Evolutionary conservation across 2,113 vertebrate genomes (phyloP), one percentile per base, ranked within the genome.

Genomic region (Poeciliopsis retropinna): DNA sequence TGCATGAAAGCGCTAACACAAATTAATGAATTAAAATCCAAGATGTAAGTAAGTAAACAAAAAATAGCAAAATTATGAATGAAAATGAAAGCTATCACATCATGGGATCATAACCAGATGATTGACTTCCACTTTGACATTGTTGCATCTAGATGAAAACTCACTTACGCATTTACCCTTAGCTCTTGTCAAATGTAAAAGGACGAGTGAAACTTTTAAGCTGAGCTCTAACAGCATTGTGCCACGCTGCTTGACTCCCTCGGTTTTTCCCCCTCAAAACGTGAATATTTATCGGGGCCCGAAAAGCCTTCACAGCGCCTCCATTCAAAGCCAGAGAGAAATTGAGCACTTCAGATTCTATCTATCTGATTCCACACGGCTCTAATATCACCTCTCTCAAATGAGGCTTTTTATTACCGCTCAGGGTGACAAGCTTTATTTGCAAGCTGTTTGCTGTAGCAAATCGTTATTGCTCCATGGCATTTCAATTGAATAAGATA

Each of bases 401-500:
- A 73, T 60, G 57, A 90, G 68, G 60, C 76, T 83, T 88, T 92
- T 92, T 92, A 94, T 91, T 90, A 88, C 75, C 51, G 73, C 82
- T 86, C 85, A 84, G 80, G 79, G 85, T 90, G 89, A 90, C 86
- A 74, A 84, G 87, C 87, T 89, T 91, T 90, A 93, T 93, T 93
- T 93, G 91, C 92, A 81, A 91, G 86, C 85, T 93, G 90, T 92
- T 92, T 93, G 88, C 90, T 78, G 85, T 83, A 75, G 87, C 92
- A 90, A 93, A 91, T 92, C 82, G 80, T 94, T 93, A 91, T 91
- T 90, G 83, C 90, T 85, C 75, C 85, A 78, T 89, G 85, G 88
- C 86, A 88, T 92, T 94, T 92, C 87, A 92, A 91, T 79, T 86
- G 87, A 93, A 90, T 89, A 85, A 88, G 77, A 91, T 92, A 92